A percentile compares a stretch with the other conserved stretches of the same genome.
phyloP scores from a whole-genome alignment of 1,140 invertebrate genomes.

The Pogonognathellus flavescens region DNA sequence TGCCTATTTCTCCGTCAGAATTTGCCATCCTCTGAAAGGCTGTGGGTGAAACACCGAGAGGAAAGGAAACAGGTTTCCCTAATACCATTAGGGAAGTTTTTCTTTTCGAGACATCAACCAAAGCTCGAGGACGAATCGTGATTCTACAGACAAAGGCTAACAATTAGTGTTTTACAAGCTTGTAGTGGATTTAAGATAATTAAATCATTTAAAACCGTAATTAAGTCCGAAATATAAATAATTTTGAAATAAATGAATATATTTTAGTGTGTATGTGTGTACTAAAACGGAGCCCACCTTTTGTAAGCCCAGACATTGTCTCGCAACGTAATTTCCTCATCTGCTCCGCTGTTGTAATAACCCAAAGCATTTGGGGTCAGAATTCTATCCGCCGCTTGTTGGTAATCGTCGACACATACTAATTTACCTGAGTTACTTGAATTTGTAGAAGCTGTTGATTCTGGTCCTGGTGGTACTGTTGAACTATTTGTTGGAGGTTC shows the following conservation, averaged over 20 bases:
- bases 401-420: constrained; percentile 85
- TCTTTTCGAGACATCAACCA: constrained; percentile 81
- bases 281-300: too few relatives aligned
- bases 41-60: constrained; percentile 89
- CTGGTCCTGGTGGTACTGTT: too few relatives aligned
- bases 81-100: constrained; percentile 75
- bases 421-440: too few relatives aligned
- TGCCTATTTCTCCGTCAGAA: constrained; percentile 89
- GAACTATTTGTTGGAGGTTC: too few relatives aligned
- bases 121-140: constrained; percentile 81
- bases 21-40: constrained; percentile 95
- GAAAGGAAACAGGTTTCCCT: constrained; percentile 80
- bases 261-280: too few relatives aligned
- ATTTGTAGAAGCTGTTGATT: too few relatives aligned
- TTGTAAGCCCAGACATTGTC: constrained; percentile 66
- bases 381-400: constrained; percentile 77
- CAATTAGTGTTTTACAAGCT: too few relatives aligned
- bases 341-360: constrained; percentile 91
- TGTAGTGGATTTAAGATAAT: too few relatives aligned
- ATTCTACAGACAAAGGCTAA: too few relatives aligned
- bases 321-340: constrained; percentile 81
- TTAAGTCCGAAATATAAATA: too few relatives aligned
- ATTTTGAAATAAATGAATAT: too few relatives aligned
- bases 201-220: too few relatives aligned
- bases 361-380: constrained; percentile 80